Conservation (phyloP, 30 jellyfish, hydroid and myxozoan genomes). For the Aurelia aurita complex sp. Pacific region DNA sequence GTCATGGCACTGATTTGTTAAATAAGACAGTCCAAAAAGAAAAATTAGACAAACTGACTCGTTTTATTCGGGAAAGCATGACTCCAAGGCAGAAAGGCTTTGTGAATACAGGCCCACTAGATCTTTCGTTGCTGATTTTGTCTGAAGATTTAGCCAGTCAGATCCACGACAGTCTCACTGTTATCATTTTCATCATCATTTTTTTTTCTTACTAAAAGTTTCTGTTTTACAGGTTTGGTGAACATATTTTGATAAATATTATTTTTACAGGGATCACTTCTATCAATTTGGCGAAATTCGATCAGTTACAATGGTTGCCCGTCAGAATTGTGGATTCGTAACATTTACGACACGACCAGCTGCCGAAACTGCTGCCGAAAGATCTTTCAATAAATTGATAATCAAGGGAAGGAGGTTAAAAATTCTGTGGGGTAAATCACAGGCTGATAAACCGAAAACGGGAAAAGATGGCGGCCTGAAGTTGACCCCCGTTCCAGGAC, state of each 20-base stretch:
- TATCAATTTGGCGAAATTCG: constrained; percentile 96
- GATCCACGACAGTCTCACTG: no score
- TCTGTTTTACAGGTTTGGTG: no score
- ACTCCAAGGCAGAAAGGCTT: no score
- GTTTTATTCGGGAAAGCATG: no score
- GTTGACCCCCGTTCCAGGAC: constrained; percentile 94
- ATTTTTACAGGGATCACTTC: constrained; percentile 69
- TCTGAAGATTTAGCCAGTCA: no score
- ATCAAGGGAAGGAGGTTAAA: constrained; percentile 83
- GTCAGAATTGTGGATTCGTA: constrained; percentile 93
- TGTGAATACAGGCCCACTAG: no score
- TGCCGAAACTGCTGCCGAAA: constrained; percentile 98
- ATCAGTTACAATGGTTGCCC: constrained; percentile 77
- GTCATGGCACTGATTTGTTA: no score
- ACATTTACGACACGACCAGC: constrained; percentile 87
- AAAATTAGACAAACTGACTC: no score
- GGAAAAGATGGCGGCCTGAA: constrained; percentile 66
- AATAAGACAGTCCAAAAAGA: no score
- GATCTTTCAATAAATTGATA: constrained; percentile 84
- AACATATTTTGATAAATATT: neutral
- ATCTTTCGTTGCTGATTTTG: no score
- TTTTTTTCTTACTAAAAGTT: no score
- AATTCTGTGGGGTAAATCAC: constrained; percentile 95
- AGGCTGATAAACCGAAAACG: constrained; percentile 79
- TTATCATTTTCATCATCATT: no score